Evolutionary conservation across 2,888 invertebrate species (phyloP).

Genomic region (Trimorus sp.): DNA sequence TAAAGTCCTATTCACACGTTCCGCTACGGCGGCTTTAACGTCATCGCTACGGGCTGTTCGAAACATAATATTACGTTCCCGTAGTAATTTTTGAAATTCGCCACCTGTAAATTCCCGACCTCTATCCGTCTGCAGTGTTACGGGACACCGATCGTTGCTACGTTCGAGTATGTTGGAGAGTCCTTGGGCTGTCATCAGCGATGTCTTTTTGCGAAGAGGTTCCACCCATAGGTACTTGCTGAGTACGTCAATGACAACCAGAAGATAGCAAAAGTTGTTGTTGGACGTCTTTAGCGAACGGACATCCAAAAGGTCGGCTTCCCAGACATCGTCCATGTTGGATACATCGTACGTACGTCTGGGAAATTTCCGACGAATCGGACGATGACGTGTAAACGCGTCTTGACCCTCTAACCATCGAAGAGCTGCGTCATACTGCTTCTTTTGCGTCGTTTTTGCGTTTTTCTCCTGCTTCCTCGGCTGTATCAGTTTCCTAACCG

Average conservation of each 20-base stretch:
- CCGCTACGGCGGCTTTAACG: background rate
- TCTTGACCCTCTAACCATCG: conserved; percentile 37
- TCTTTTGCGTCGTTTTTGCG: no score
- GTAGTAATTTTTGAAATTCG: background rate
- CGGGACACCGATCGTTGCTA: background rate
- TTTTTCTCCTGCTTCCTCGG: no score
- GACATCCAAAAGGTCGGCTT: conserved; percentile 40
- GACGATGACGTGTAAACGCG: conserved; percentile 54
- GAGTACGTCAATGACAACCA: conserved; percentile 53
- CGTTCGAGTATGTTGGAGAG: conserved; percentile 39
- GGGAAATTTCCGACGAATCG: conserved; percentile 43
- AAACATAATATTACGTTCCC: background rate
- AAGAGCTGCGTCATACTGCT: background rate
- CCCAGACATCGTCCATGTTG: conserved; percentile 66
- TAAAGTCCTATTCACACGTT: conserved; percentile 39
- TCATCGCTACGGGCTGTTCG: background rate
- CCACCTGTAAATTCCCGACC: conserved; percentile 67
- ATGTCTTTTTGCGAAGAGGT: conserved; percentile 14
- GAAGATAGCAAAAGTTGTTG: conserved; percentile 44
- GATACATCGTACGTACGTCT: conserved; percentile 40
- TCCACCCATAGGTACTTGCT: conserved; percentile 65
- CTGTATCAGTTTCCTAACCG: no score
- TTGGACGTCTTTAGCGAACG: conserved; percentile 37
- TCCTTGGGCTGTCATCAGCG: conserved; percentile 35
- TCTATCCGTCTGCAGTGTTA: conserved; percentile 65